Conservation (phyloP, 2,797 vertebrate genomes). For the Gambusia yucatana region DNA sequence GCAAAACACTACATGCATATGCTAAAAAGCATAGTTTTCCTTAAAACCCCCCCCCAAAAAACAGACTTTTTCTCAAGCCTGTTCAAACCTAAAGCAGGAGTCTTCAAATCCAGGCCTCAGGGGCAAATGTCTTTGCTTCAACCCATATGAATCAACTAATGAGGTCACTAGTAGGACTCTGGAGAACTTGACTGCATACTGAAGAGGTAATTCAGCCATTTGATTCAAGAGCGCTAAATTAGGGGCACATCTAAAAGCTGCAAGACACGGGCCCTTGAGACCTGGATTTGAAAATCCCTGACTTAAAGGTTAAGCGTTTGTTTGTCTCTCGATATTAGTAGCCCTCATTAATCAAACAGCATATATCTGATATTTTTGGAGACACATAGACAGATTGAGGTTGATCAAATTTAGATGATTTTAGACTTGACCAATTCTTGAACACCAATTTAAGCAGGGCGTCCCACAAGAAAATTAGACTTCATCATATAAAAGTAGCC, state of each 20-base stretch:
- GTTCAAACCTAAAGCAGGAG: background rate
- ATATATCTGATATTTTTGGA: background rate
- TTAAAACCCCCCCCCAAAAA: background rate
- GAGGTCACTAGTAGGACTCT: background rate
- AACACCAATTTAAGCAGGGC: background rate
- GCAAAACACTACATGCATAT: background rate
- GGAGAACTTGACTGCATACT: background rate
- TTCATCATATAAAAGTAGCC: background rate
- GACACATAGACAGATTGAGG: background rate
- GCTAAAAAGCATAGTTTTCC: background rate
- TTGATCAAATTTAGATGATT: background rate
- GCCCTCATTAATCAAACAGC: background rate
- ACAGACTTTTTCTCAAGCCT: background rate
- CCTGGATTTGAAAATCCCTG: background rate
- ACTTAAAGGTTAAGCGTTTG: background rate
- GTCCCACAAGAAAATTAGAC: background rate
- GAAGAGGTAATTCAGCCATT: background rate
- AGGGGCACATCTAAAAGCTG: background rate
- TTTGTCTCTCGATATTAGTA: background rate
- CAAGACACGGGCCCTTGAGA: background rate
- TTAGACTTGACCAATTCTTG: background rate
- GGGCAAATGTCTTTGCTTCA: background rate
- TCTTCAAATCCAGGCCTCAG: background rate
- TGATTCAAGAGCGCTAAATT: background rate
- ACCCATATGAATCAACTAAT: background rate